Evolutionary conservation across 1,140 invertebrate species (phyloP).

Genomic region (Asobara japonica): DNA sequence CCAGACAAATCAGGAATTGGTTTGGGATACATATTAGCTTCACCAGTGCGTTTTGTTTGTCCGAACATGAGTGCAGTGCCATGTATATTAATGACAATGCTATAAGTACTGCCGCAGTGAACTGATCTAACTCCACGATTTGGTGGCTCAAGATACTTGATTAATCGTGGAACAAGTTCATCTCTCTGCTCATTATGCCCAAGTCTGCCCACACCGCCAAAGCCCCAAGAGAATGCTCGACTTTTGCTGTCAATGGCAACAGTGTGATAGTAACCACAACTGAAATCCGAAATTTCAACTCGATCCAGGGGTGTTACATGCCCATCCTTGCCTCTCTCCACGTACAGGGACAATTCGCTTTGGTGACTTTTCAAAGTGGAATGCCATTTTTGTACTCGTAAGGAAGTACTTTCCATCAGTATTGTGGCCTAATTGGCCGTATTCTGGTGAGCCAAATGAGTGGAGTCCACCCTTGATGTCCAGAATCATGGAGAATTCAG

Average conservation of each 20-base stretch:
- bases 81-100: conserved; percentile 82
- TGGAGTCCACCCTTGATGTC: conserved; percentile 89
- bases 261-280: conserved; percentile 90
- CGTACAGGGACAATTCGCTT: conserved; percentile 85
- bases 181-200: conserved; percentile 93
- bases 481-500: conserved; percentile 90
- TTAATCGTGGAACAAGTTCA: conserved; percentile 87
- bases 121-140: conserved; percentile 82
- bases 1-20: conserved; percentile 91
- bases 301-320: conserved; percentile 85
- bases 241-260: conserved; percentile 89
- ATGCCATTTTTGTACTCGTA: conserved; percentile 87
- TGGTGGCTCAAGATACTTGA: conserved; percentile 89
- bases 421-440: conserved; percentile 92
- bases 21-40: conserved; percentile 97
- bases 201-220: conserved; percentile 91
- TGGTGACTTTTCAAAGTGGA: conserved; percentile 86
- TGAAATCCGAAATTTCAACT: conserved; percentile 88
- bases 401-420: conserved; percentile 94
- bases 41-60: conserved; percentile 89
- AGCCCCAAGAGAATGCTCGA: conserved; percentile 92
- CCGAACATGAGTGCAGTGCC: conserved; percentile 88
- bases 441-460: conserved; percentile 92
- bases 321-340: conserved; percentile 89
- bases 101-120: conserved; percentile 86